Conservation (phyloP, 2,888 invertebrate species). For the Dysmachus trigonus region DNA sequence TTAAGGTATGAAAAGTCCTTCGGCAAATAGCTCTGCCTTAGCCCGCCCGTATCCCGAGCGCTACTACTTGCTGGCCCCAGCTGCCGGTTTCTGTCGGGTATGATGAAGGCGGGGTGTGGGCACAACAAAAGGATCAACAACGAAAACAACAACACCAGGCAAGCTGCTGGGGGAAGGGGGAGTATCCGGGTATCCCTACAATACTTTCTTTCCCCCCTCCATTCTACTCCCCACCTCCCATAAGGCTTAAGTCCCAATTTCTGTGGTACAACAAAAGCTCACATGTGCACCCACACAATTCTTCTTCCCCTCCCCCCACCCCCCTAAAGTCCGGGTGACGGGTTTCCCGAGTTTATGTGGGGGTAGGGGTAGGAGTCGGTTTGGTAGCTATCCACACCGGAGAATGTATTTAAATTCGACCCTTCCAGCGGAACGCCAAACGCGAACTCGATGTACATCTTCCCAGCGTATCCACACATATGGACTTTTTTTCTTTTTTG, state of each 20-base stretch:
- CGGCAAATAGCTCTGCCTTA: slow-evolving; percentile 42
- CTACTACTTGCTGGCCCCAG: background rate
- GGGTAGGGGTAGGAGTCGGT: background rate
- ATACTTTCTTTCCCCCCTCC: background rate
- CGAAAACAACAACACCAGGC: slow-evolving; percentile 20
- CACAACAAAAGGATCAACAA: slow-evolving; percentile 46
- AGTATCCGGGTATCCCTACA: background rate
- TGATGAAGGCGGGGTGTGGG: background rate
- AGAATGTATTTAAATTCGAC: slow-evolving; percentile 46
- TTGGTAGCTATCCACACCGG: background rate
- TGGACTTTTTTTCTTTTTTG: slow-evolving; percentile 24
- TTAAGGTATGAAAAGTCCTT: slow-evolving; percentile 52
- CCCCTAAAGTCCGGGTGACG: background rate
- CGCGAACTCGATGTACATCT: slow-evolving; percentile 1
- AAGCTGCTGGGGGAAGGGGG: slow-evolving; percentile 6
- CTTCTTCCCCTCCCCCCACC: too few species aligned
- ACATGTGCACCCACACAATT: slow-evolving; percentile 35
- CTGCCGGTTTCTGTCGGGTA: background rate
- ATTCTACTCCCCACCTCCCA: slow-evolving; percentile 17
- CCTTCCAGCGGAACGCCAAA: slow-evolving; percentile 27
- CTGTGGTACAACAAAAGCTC: slow-evolving; percentile 43
- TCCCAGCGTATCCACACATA: slow-evolving; percentile 7
- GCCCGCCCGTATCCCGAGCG: background rate
- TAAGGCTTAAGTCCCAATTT: slow-evolving; percentile 43
- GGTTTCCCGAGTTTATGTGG: background rate